phyloP scores from a whole-genome alignment of 2,888 invertebrate species.

The Erebia ligea region DNA sequence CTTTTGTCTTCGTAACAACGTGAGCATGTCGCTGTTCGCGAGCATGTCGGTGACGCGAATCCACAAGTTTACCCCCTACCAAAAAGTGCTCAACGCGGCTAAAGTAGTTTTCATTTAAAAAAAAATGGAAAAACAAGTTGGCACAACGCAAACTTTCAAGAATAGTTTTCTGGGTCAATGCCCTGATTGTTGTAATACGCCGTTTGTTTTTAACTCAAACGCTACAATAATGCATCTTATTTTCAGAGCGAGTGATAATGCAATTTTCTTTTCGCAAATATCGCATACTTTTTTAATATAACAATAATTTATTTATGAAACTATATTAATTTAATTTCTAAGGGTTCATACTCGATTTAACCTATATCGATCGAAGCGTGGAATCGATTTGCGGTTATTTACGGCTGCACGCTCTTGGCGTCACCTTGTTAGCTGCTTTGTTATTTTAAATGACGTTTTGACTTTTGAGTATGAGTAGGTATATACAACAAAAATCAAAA shows the following conservation, averaged over 20 bases:
- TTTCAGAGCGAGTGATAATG: too few relatives aligned
- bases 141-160: background rate
- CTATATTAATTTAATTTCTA: background rate
- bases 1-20: too few relatives aligned
- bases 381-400: background rate
- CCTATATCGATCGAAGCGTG: background rate
- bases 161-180: slow-evolving; percentile 9
- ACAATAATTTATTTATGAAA: too few relatives aligned
- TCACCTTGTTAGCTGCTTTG: background rate
- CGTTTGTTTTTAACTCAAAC: background rate
- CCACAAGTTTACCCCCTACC: too few relatives aligned
- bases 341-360: slow-evolving; percentile 3
- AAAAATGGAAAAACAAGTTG: background rate
- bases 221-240: background rate
- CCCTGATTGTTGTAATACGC: background rate
- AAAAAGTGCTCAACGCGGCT: too few relatives aligned
- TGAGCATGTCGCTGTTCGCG: too few relatives aligned
- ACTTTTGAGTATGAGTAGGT: too few relatives aligned
- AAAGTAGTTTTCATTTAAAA: background rate
- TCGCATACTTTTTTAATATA: too few relatives aligned
- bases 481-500: too few relatives aligned
- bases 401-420: background rate
- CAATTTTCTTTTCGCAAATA: too few relatives aligned
- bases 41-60: too few relatives aligned
- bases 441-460: too few relatives aligned